Percentiles rank a stretch among this genome's conserved stretches.
These are phyloP conservation scores for Mechanitis mazaeus DNA, from an alignment of 2,888 invertebrate species.

Conservation along the genomic window DNA sequence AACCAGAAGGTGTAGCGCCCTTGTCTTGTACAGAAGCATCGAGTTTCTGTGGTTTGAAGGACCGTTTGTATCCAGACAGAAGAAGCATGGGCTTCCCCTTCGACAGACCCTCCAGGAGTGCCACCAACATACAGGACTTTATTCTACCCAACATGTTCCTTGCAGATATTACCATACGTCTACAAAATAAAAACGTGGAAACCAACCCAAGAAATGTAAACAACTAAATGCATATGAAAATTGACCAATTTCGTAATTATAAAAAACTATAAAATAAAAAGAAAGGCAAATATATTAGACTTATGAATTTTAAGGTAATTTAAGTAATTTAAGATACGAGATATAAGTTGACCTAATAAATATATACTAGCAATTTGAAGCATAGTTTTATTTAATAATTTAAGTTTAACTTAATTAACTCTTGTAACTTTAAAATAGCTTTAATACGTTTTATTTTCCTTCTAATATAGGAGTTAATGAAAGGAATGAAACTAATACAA, in stretches of 20 bases:
- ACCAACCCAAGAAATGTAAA: conserved; percentile 55
- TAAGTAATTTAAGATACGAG: neutral
- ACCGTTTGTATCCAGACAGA: conserved; percentile 86
- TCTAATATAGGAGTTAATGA: no score
- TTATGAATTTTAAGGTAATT: neutral
- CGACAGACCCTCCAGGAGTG: conserved; percentile 79
- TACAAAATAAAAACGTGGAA: conserved; percentile 67
- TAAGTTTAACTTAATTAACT: no score
- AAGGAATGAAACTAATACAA: no score
- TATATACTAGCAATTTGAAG: no score
- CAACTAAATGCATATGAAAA: conserved; percentile 12
- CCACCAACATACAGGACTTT: conserved; percentile 78
- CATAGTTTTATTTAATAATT: no score
- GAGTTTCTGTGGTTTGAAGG: conserved; percentile 87
- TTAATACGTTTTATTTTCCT: no score
- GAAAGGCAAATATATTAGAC: neutral
- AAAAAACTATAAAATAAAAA: neutral
- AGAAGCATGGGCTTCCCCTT: conserved; percentile 91
- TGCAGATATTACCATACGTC: conserved; percentile 78
- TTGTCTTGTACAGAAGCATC: conserved; percentile 81
- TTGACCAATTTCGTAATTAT: neutral
- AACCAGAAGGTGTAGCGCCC: conserved; percentile 36
- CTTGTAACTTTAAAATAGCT: no score
- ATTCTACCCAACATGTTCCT: conserved; percentile 82
- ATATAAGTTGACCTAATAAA: neutral